Evolutionary conservation across 2,113 vertebrate genomes (phyloP), one percentile per base, ranked within the genome.

Genomic region (Tragulus kanchil): DNA sequence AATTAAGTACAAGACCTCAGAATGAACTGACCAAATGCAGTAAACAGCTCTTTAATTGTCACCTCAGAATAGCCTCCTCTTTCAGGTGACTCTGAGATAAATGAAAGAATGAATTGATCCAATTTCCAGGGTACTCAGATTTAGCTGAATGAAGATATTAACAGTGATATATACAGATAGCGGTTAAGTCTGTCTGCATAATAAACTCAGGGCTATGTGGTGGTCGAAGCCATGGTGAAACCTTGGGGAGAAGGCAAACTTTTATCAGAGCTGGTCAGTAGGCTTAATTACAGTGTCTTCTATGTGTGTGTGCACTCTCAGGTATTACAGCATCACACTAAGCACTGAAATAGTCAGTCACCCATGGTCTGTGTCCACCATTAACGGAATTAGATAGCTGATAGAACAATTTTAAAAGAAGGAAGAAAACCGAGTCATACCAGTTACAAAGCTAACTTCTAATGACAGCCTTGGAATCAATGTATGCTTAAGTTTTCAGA

Each of bases 111-210:
- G 62, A 31, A 77, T 45, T 28, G 42, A 75, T 89, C 14, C 8
- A 75, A 6, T 62, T 25, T 94, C 11, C 25, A 89, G 13, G 17
- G 52, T 50, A 54, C 59, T 94, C 56, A 67, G 28, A 93, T 75
- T 73, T 96, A 89, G 28, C 31, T 96, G 45, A 75, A 90, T 78
- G 25, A 85, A 59, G 52, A 92, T 56, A 61, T 8, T n/a, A 28
- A 89, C 15, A n/a, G 19, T 15, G 36, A 56, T 50, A 19, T 16
- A 19, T 26, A 78, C 3, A 31, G 21, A 65, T 10, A 59, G 28
- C 31, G 36, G 54, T 87, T 61, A 84, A 77, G 7, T 62, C 92
- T 54, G 19, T 85, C 62, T 94, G 62, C 6, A 48, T 75, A 42
- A 71, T 36, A 69, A 96, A 64, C 9, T 84, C n/a, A 7, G 54